Percentiles rank a stretch among this genome's conserved stretches.
phyloP scores from a whole-genome alignment of 2,888 invertebrate species.

The Drosophila borealis region DNA sequence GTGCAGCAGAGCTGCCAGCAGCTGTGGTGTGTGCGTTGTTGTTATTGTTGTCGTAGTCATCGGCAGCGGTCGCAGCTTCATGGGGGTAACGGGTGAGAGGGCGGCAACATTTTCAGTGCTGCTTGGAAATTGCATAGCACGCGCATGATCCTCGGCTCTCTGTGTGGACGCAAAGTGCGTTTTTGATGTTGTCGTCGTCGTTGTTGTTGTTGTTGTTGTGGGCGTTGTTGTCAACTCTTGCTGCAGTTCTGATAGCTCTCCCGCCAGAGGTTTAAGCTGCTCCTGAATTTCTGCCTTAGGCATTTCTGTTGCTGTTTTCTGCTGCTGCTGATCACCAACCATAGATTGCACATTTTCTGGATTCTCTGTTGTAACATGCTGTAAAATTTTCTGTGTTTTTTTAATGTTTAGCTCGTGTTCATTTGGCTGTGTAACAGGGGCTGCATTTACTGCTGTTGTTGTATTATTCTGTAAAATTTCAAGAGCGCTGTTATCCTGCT shows the following conservation, averaged over 20 bases:
- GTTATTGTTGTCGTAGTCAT: slow-evolving; percentile 40
- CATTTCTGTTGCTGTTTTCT: not conserved
- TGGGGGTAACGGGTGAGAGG: slow-evolving; percentile 55
- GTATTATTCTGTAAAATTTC: slow-evolving; percentile 3
- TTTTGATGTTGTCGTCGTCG: slow-evolving; percentile 18
- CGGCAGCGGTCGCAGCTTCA: slow-evolving; percentile 63
- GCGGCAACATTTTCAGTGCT: slow-evolving; percentile 45
- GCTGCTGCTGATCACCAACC: too few relatives aligned
- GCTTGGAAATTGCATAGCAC: slow-evolving; percentile 57
- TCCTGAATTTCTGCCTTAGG: not conserved
- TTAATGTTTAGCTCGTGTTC: not conserved
- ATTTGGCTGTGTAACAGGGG: not conserved
- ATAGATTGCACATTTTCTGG: not conserved
- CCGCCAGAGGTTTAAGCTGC: not conserved
- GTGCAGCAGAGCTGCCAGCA: slow-evolving; percentile 31
- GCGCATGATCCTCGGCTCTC: slow-evolving; percentile 56
- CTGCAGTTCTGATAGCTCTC: not conserved
- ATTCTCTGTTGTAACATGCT: slow-evolving; percentile 2
- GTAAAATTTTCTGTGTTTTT: not conserved
- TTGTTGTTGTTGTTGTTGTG: slow-evolving; percentile 13
- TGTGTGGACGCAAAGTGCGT: slow-evolving; percentile 26
- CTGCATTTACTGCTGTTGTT: not conserved
- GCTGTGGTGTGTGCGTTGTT: slow-evolving; percentile 29
- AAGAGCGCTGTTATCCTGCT: not conserved
- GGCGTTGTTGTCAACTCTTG: slow-evolving; percentile 2